Evolutionary conservation across 2,113 vertebrate species (phyloP).

Genomic region (Charadrius vociferus): DNA sequence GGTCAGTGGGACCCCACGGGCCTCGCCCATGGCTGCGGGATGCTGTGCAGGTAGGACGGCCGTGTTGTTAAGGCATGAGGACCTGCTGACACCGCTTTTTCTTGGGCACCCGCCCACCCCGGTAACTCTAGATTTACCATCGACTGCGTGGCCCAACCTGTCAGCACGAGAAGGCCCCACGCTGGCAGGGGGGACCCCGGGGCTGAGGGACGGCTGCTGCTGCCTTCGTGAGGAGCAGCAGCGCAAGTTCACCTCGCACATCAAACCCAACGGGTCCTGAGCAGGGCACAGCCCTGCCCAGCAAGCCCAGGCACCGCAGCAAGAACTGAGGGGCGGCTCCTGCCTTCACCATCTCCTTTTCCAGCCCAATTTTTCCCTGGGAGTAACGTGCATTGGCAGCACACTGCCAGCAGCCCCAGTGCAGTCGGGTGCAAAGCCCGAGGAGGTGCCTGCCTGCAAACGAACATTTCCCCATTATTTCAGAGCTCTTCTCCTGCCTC

Average conservation of each 20-base stretch:
- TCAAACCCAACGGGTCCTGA: background rate
- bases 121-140: background rate
- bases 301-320: background rate
- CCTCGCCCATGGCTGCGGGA: rapidly evolving
- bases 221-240: rapidly evolving
- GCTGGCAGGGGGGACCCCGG: rapidly evolving
- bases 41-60: too few species aligned
- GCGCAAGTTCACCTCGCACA: too few species aligned
- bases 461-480: background rate
- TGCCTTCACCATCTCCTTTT: background rate
- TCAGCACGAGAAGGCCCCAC: background rate
- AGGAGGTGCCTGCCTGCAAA: background rate
- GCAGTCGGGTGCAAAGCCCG: background rate
- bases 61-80: rapidly evolving
- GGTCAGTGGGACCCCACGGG: rapidly evolving
- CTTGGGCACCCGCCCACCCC: background rate
- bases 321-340: background rate
- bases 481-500: background rate
- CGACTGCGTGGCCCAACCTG: background rate
- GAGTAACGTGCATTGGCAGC: background rate
- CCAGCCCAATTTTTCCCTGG: background rate
- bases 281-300: background rate
- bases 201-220: rapidly evolving
- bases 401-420: background rate
- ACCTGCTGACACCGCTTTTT: background rate